Base-by-base conservation (phyloP, 2,797 vertebrate genomes). In the Eurystomus glaucurus region DNA sequence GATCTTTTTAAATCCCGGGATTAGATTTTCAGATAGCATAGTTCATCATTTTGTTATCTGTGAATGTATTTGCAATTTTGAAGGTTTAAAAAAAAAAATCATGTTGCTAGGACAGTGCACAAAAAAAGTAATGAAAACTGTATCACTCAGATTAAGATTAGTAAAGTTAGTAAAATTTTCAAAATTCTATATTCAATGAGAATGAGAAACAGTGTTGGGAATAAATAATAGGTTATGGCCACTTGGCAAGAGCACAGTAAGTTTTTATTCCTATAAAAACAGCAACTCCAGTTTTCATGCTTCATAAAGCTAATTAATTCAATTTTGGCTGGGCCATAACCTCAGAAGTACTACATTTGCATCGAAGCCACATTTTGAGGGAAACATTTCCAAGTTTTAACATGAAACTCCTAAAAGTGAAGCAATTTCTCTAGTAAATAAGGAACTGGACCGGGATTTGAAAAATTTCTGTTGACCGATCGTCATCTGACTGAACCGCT, bases 101-200 rank as follows among this genome's bases (percentile, higher is more conserved):
- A 68, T 0, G 1, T 14, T 6, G 3, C 21, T 26, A 66, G 12
- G 2, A 60, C 0, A 50, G 14, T 0, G 2, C 13, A 58, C 3
- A 46, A n/a, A 74, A 94, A 68, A 69, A 66, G 1, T 29, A 76
- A 65, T 10, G 3, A 75, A 52, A 87, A 54, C 1, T 25, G 0
- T 17, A 31, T 10, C 0, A 0, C 19, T 33, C 3, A 16, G 13
- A 72, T 26, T 62, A 62, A 54, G 16, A 51, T 14, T 17, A 62
- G 75, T 16, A 14, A 55, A 51, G 3, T 16, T 3, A 51, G 9
- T 21, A 15, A 84, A 50, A 43, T 5, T 12, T 25, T 57, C 29
- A 43, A 80, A 74, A 68, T 13, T 33, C 4, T 25, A 35, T 10
- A 39, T 29, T 79, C 11, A 29, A 2, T 6, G 11, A n/a, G 6